phyloP scores from a whole-genome alignment of 2,113 vertebrate species.

The Rhipidura dahli region DNA sequence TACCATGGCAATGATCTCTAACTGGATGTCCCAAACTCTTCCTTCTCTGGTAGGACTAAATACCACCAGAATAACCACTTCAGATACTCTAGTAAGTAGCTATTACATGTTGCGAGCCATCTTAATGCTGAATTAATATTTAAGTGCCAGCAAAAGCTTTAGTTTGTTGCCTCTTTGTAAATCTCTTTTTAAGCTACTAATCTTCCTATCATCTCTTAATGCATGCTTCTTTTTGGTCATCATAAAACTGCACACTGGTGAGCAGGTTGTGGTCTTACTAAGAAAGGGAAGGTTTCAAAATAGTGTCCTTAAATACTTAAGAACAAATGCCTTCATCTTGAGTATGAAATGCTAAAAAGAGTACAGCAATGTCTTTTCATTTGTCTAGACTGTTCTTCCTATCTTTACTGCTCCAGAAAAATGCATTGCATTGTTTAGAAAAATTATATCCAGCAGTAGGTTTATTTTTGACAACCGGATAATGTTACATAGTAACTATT shows the following conservation, averaged over 20 bases:
- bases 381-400: neutral
- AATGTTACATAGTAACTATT: neutral
- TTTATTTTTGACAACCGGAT: neutral
- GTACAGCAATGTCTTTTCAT: neutral
- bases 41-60: slow-evolving; percentile 90
- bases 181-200: neutral
- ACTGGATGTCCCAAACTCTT: slow-evolving; percentile 97
- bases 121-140: neutral
- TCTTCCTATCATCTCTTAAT: neutral
- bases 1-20: slow-evolving; percentile 93
- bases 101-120: slow-evolving; percentile 11
- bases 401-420: slow-evolving; percentile 8
- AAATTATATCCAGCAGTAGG: neutral
- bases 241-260: neutral
- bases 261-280: neutral
- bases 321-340: neutral
- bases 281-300: neutral
- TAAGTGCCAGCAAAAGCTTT: neutral
- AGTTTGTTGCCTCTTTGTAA: slow-evolving; percentile 14
- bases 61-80: slow-evolving; percentile 72
- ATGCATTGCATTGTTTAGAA: neutral
- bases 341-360: neutral
- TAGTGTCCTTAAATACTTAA: slow-evolving; percentile 22
- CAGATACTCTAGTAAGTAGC: slow-evolving; percentile 79
- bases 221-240: slow-evolving; percentile 30